These are phyloP conservation scores for Sitophilus oryzae DNA, from an alignment of 1,140 invertebrate genomes.

Conservation along the genomic window DNA sequence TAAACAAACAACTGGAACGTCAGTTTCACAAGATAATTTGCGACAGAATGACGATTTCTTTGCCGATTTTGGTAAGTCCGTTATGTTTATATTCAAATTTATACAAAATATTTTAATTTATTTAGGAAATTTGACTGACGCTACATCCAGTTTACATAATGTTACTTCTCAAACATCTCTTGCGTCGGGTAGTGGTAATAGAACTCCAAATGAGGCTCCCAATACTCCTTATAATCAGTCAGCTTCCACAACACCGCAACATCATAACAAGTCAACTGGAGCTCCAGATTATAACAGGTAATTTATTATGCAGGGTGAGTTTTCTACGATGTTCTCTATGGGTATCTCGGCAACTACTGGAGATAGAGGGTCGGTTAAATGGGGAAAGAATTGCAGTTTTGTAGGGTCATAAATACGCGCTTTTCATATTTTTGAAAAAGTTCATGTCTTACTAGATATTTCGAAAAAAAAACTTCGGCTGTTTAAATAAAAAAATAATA, in stretches of 20 bases:
- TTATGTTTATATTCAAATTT: slow-evolving; percentile 2
- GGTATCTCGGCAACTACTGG: too few species aligned
- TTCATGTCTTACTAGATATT: too few species aligned
- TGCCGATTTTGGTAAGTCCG: slow-evolving; percentile 46
- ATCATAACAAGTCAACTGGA: slow-evolving; percentile 42
- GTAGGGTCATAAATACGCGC: too few species aligned
- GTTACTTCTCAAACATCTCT: slow-evolving; percentile 1
- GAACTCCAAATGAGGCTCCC: slow-evolving; percentile 35
- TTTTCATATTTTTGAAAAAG: too few species aligned
- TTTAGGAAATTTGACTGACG: slow-evolving; percentile 27
- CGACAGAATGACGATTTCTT: slow-evolving; percentile 47
- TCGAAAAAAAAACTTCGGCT: too few species aligned
- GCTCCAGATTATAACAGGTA: slow-evolving; percentile 27
- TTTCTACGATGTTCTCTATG: too few species aligned
- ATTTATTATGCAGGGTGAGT: too few species aligned
- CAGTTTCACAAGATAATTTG: not conserved
- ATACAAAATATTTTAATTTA: slow-evolving; percentile 5
- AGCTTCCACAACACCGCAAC: slow-evolving; percentile 42
- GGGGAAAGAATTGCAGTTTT: too few species aligned
- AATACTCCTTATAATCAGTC: slow-evolving; percentile 42
- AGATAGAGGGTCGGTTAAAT: too few species aligned
- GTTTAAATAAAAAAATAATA: too few species aligned
- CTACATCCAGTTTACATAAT: too few species aligned
- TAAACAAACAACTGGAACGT: slow-evolving; percentile 13
- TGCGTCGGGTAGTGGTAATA: slow-evolving; percentile 18